phyloP scores from a whole-genome alignment of 2,888 invertebrate genomes.

The Rhodophaea formosa region DNA sequence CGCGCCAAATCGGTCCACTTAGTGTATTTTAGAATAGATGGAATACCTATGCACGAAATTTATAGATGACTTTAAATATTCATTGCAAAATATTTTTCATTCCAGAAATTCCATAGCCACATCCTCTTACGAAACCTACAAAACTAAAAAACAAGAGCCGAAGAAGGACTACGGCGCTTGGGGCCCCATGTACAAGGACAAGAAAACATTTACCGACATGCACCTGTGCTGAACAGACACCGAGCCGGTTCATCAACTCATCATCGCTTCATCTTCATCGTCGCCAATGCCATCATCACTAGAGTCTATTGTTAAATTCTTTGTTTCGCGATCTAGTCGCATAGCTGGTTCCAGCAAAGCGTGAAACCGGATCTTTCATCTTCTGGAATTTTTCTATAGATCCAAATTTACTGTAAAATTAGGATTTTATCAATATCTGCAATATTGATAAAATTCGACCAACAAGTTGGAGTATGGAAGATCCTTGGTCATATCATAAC shows the following conservation, averaged over 20 bases:
- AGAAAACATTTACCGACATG: slow-evolving; percentile 86
- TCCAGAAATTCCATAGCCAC: slow-evolving; percentile 33
- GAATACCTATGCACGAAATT: too few species aligned
- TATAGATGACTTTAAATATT: too few species aligned
- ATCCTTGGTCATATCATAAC: too few species aligned
- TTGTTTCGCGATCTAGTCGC: neutral
- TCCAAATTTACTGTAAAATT: too few species aligned
- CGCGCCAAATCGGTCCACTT: too few species aligned
- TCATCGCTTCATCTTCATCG: slow-evolving; percentile 40
- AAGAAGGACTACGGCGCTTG: slow-evolving; percentile 83
- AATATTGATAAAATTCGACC: too few species aligned
- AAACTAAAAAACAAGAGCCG: slow-evolving; percentile 53
- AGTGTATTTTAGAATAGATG: too few species aligned
- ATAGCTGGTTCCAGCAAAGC: neutral
- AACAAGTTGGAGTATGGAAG: too few species aligned
- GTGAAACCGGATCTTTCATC: too few species aligned
- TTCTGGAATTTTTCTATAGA: too few species aligned
- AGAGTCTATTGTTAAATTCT: neutral
- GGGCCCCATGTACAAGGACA: slow-evolving; percentile 88
- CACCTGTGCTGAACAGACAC: slow-evolving; percentile 80
- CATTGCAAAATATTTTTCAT: neutral
- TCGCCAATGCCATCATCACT: slow-evolving; percentile 35
- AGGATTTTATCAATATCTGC: too few species aligned
- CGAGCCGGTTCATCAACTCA: slow-evolving; percentile 45
- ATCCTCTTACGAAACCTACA: slow-evolving; percentile 54